Conservation (phyloP, 2,113 vertebrate genomes). For the Cololabis saira region DNA sequence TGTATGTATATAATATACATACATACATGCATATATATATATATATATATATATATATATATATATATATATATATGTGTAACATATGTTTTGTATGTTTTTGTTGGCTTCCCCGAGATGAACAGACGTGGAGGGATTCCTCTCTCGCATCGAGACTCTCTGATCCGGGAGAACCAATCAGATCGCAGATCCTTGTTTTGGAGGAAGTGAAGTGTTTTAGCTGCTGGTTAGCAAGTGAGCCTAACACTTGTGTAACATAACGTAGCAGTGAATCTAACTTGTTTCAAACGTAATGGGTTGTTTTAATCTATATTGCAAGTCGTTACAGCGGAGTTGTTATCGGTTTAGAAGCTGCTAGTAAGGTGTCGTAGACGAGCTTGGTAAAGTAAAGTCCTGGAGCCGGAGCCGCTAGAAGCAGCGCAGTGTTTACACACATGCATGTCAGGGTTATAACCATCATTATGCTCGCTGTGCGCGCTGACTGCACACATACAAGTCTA, state of each 20-base stretch:
- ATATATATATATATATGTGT: neutral
- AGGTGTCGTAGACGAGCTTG: too few species aligned
- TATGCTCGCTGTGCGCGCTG: too few species aligned
- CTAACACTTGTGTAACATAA: neutral
- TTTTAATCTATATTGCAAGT: neutral
- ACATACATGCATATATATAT: neutral
- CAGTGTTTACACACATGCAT: too few species aligned
- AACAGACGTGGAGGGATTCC: neutral
- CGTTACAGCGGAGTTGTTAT: neutral
- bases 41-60: neutral
- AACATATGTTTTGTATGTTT: too few species aligned
- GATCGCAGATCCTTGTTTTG: conserved; percentile 1
- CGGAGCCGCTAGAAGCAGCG: too few species aligned
- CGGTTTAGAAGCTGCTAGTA: neutral
- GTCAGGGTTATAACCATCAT: too few species aligned
- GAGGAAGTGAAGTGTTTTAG: conserved; percentile 34
- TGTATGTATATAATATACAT: too few species aligned
- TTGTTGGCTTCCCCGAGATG: neutral
- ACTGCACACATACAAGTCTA: too few species aligned
- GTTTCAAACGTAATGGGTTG: neutral
- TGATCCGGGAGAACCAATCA: conserved; percentile 38
- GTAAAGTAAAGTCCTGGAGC: too few species aligned
- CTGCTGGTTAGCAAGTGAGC: neutral
- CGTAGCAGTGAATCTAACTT: neutral
- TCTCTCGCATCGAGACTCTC: conserved; percentile 23